A percentile compares a stretch with the other conserved stretches of the same genome.
phyloP scores from a whole-genome alignment of 2,888 invertebrate species.

The Phragmatobia fuliginosa region DNA sequence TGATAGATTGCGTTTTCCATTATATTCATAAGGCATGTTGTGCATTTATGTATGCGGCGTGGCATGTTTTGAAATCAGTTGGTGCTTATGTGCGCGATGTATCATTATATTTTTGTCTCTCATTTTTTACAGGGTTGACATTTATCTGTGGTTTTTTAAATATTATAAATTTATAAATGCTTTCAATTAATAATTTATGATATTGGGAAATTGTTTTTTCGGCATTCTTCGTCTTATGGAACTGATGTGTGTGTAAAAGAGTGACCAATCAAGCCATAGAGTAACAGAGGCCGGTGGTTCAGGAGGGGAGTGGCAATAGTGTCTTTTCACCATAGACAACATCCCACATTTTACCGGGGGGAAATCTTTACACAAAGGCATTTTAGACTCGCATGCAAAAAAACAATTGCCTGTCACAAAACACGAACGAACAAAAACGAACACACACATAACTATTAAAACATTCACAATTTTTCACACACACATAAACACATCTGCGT shows the following conservation, averaged over 20 bases:
- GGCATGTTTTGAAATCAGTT: conserved; percentile 13
- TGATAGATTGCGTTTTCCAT: neutral
- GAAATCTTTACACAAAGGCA: too few species aligned
- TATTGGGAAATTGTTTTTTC: neutral
- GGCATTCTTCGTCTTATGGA: conserved; percentile 15
- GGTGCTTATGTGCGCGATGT: conserved; percentile 8
- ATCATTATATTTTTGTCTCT: conserved; percentile 33
- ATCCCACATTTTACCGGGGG: too few species aligned
- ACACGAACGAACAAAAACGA: too few species aligned
- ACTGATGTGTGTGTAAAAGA: conserved; percentile 2
- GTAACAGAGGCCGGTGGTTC: too few species aligned
- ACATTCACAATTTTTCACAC: too few species aligned
- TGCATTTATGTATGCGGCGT: conserved; percentile 17
- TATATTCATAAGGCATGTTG: conserved; percentile 11
- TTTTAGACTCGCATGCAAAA: too few species aligned
- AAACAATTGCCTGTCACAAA: too few species aligned
- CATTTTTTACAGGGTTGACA: conserved; percentile 42
- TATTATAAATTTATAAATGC: neutral
- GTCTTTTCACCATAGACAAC: too few species aligned
- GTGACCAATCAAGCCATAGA: conserved; percentile 11
- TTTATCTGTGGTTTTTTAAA: conserved; percentile 50
- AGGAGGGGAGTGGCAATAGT: too few species aligned
- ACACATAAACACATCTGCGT: too few species aligned
- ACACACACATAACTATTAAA: too few species aligned
- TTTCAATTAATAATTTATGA: neutral